Conservation (phyloP, 1,140 invertebrate genomes). For the Drosophila kikkawai region DNA sequence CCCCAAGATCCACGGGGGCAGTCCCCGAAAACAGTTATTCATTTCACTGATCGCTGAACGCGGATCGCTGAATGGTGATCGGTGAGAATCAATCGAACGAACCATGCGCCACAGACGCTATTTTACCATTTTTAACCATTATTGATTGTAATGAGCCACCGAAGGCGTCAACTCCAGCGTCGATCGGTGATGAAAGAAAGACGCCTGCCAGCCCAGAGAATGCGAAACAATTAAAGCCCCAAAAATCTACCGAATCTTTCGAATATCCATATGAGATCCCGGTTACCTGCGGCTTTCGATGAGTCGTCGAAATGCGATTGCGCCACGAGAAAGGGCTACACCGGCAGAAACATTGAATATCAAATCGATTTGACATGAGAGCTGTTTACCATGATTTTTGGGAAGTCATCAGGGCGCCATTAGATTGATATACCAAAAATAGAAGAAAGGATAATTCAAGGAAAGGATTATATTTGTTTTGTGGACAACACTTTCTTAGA, state of each 20-base stretch:
- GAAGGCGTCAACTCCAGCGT: slow-evolving; percentile 77
- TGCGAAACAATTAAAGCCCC: slow-evolving; percentile 74
- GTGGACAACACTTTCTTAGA: background rate
- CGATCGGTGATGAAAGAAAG: slow-evolving; percentile 50
- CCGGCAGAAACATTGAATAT: slow-evolving; percentile 14
- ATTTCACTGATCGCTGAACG: slow-evolving; percentile 50
- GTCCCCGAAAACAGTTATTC: slow-evolving; percentile 60
- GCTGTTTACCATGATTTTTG: background rate
- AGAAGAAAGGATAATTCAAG: background rate
- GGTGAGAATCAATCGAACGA: slow-evolving; percentile 75
- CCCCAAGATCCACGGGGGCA: slow-evolving; percentile 22
- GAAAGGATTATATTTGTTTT: background rate
- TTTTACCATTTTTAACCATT: slow-evolving; percentile 43
- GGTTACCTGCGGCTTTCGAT: slow-evolving; percentile 73
- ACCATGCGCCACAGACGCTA: slow-evolving; percentile 57
- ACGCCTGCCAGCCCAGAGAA: slow-evolving; percentile 30
- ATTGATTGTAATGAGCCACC: slow-evolving; percentile 83
- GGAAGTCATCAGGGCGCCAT: slow-evolving; percentile 29
- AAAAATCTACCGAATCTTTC: slow-evolving; percentile 16
- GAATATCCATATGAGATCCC: slow-evolving; percentile 47
- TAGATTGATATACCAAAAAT: slow-evolving; percentile 13
- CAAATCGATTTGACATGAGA: slow-evolving; percentile 14
- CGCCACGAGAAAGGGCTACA: slow-evolving; percentile 36
- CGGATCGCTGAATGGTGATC: slow-evolving; percentile 23
- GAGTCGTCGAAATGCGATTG: slow-evolving; percentile 62